Evolutionary conservation across 2,113 vertebrate genomes (phyloP).

Genomic region (Oreochromis spilurus): DNA sequence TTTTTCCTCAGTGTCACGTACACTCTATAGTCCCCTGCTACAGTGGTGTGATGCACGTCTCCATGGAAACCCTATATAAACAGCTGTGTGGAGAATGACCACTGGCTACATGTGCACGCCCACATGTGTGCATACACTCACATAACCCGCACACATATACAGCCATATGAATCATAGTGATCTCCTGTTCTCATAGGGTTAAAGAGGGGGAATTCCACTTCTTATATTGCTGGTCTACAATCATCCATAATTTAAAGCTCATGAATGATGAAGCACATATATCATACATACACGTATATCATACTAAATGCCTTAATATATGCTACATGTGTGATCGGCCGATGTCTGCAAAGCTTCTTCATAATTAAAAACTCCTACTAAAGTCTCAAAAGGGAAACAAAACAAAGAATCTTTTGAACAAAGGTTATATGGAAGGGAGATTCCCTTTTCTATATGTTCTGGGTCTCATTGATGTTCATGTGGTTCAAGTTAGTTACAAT

Average conservation of each 20-base stretch:
- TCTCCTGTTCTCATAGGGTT: conserved; percentile 19
- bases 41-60: conserved; percentile 24
- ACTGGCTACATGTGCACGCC: neutral
- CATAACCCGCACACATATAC: neutral
- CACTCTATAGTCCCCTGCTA: neutral
- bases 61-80: conserved; percentile 46
- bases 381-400: neutral
- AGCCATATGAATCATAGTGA: conserved; percentile 24
- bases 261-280: neutral
- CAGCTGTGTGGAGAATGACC: conserved; percentile 29
- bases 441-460: neutral
- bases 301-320: neutral
- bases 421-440: neutral
- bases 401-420: neutral
- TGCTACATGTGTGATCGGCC: neutral
- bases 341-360: neutral
- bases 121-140: neutral
- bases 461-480: neutral
- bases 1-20: neutral
- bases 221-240: conserved; percentile 1
- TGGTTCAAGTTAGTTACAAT: neutral
- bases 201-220: conserved; percentile 61
- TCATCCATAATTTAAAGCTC: conserved; percentile 33
- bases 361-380: neutral
- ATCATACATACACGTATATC: neutral